These are phyloP conservation scores for Phaedon cochleariae DNA, from an alignment of 2,888 invertebrate species.

Conservation along the genomic window DNA sequence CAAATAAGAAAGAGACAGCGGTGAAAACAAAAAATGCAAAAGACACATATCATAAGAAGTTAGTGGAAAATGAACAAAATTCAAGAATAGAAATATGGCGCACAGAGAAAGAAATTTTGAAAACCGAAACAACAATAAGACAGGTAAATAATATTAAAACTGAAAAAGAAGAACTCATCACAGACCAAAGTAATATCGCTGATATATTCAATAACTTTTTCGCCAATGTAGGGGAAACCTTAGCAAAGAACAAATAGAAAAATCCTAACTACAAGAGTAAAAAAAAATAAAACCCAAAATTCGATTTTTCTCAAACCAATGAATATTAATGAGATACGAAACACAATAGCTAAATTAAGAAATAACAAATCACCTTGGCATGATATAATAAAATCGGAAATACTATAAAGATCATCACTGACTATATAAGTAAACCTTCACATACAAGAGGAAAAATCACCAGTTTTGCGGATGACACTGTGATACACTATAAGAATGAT, in stretches of 20 bases:
- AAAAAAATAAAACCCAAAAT: background rate
- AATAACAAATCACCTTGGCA: too few relatives aligned
- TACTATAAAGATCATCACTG: too few relatives aligned
- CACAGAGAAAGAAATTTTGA: background rate
- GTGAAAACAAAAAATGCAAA: background rate
- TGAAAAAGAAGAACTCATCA: background rate
- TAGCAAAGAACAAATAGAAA: background rate
- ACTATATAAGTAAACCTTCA: too few relatives aligned
- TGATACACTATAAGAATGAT: too few relatives aligned
- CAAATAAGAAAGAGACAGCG: background rate
- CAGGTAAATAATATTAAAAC: background rate
- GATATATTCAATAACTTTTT: conserved; percentile 2
- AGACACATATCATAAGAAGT: background rate
- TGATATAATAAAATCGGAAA: too few relatives aligned
- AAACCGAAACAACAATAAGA: background rate
- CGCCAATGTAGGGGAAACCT: background rate
- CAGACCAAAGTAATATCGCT: background rate
- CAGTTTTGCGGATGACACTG: too few relatives aligned
- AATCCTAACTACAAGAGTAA: background rate
- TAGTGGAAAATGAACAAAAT: background rate
- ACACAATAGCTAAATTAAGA: too few relatives aligned
- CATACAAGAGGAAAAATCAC: too few relatives aligned
- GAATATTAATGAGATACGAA: too few relatives aligned
- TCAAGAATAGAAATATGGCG: background rate
- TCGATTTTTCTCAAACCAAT: background rate